Evolutionary conservation across 2,888 invertebrate species (phyloP).

Genomic region (Apamea epomidion): DNA sequence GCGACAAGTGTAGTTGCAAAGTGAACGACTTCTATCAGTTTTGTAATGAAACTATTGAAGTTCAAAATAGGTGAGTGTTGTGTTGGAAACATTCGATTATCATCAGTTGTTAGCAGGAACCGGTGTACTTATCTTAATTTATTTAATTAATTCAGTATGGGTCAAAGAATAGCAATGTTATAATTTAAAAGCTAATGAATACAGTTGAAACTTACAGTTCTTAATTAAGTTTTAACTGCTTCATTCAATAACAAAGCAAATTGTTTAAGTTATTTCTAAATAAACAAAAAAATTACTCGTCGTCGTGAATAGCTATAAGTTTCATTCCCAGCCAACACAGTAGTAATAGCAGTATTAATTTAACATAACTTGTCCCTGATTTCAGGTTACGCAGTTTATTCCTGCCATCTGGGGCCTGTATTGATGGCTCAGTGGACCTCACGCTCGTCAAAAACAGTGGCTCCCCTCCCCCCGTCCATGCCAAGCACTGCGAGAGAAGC

Average conservation of each 20-base stretch:
- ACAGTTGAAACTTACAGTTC: not conserved
- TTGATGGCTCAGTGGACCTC: conserved; percentile 74
- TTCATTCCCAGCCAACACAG: not conserved
- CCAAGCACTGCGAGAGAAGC: conserved; percentile 68
- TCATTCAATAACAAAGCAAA: conserved; percentile 7
- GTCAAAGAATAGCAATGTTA: conserved; percentile 9
- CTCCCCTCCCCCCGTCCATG: conserved; percentile 59
- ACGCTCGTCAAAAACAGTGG: conserved; percentile 74
- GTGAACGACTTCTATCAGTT: conserved; percentile 93
- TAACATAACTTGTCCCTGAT: conserved; percentile 48
- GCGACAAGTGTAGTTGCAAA: conserved; percentile 93
- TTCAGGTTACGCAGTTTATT: conserved; percentile 76
- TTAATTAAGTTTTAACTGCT: not conserved
- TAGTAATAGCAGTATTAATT: not conserved
- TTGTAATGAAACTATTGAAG: conserved; percentile 92
- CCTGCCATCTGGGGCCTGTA: conserved; percentile 60
- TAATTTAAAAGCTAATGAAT: conserved; percentile 16
- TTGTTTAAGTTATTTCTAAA: conserved; percentile 14
- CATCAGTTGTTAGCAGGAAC: conserved; percentile 35
- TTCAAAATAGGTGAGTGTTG: conserved; percentile 90
- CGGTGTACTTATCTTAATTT: conserved; percentile 51
- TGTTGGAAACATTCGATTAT: conserved; percentile 28
- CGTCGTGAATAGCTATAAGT: not conserved
- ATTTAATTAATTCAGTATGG: conserved; percentile 29
- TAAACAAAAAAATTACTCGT: conserved; percentile 7